Base-by-base conservation (phyloP, 1,140 invertebrate species). In the Hetaerina americana region DNA sequence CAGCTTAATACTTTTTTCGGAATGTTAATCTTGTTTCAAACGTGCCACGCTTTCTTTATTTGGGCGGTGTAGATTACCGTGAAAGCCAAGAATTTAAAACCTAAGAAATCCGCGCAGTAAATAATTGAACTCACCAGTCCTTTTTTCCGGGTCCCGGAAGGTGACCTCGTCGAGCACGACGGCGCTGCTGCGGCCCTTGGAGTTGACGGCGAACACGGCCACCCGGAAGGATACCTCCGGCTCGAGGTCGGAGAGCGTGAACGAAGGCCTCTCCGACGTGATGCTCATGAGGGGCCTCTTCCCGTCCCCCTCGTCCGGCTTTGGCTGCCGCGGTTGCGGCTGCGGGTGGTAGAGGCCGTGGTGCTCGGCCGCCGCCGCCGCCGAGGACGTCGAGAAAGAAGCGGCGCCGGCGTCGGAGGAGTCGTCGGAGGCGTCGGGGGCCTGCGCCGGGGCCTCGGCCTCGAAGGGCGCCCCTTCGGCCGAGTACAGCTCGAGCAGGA, bases 71-170 rank as follows among this genome's bases (percentile, higher is more conserved):
- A n/a, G n/a, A n/a, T n/a, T n/a, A n/a, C n/a, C n/a, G n/a, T n/a
- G n/a, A n/a, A n/a, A n/a, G n/a, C n/a, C n/a, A n/a, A n/a, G n/a
- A n/a, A n/a, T n/a, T n/a, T n/a, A n/a, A n/a, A n/a, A n/a, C n/a
- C n/a, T n/a, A n/a, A n/a, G n/a, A n/a, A n/a, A n/a, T n/a, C n/a
- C n/a, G n/a, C n/a, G n/a, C n/a, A n/a, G n/a, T n/a, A n/a, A n/a
- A n/a, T n/a, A n/a, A n/a, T n/a, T n/a, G 40, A 57, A 15, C 40
- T 57, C 40, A 93, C 92, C 90, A 78, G 90, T 92, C 70, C 90
- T 83, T 80, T 91, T 93, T 77, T 93, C 91, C 0, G 91, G 89
- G 78, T 92, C 90, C 29, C 87, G 84, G 76, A 92, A 89, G 0
- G 90, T 90, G 49, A 91, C 85, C 76, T 91, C 90, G 71, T 89